These are phyloP conservation scores for Biston stratarius DNA, from an alignment of 2,888 invertebrate genomes.

Conservation along the genomic window DNA sequence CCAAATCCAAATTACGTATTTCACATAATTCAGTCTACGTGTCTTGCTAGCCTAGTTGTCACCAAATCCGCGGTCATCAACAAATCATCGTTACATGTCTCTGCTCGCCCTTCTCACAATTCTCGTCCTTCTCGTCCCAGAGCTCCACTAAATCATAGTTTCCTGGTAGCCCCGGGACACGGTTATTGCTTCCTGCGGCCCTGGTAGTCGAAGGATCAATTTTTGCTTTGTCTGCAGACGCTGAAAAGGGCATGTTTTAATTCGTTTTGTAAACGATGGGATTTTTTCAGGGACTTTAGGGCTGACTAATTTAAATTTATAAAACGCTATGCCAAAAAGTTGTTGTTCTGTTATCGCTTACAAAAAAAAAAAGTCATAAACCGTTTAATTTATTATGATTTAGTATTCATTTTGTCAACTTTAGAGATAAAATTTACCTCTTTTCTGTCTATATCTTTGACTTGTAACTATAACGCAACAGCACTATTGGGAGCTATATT, in stretches of 20 bases:
- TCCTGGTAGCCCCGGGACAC: conserved; percentile 72
- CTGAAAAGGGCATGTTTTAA: conserved; percentile 37
- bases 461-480: no score
- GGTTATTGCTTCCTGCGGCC: conserved; percentile 85
- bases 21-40: neutral
- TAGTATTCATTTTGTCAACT: no score
- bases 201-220: conserved; percentile 59
- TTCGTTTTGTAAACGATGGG: conserved; percentile 21
- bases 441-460: no score
- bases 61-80: conserved; percentile 26
- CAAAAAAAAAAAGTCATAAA: no score
- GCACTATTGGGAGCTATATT: neutral
- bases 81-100: conserved; percentile 31
- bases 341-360: no score
- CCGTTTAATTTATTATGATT: no score
- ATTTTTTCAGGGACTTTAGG: neutral
- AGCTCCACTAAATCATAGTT: conserved; percentile 73
- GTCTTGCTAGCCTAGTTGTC: conserved; percentile 10
- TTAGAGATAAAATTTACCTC: no score
- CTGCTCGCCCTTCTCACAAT: conserved; percentile 31
- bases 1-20: conserved; percentile 9
- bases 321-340: neutral
- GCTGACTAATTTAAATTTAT: neutral
- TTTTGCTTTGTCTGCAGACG: conserved; percentile 52
- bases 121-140: conserved; percentile 36